Base-by-base conservation (phyloP, 1,140 invertebrate species). In the Drosophila dunni region DNA sequence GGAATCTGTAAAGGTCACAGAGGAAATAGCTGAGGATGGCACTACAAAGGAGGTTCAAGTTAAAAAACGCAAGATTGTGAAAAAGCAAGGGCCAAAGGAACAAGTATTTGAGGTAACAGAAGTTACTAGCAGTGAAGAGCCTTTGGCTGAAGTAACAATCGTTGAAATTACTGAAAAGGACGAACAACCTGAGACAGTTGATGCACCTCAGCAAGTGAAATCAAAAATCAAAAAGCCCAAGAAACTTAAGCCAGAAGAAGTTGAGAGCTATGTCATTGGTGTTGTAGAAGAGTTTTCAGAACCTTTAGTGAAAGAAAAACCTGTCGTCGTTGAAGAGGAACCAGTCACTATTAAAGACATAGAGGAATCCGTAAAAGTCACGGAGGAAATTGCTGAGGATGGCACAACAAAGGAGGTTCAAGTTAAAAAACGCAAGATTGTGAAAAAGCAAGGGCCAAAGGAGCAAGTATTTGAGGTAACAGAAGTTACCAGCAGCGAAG, bases 381-480 rank as follows among this genome's bases (percentile, higher is more conserved):
- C 53, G 17, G 15, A 73, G 9, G 54, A 71, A 17, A 51, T 54
- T 20, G 38, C 63, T 10, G 67, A 76, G 0, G 56, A 84, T 42
- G 84, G 78, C 0, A 38, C 10, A 40, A 50, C 45, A 5, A 83
- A 89, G n/a, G 44, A 80, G 44, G 46, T 83, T 33, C 48, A 71
- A 57, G 48, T 83, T 3, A 89, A 78, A 40, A 89, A 81, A 13
- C 78, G 75, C n/a, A 88, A 73, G 54, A 48, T 89, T 17, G 53
- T 74, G 1, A 54, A 74, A 2, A 86, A 78, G 13, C 75, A 83
- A 36, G 84, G 83, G 17, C 62, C 81, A 0, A 77, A 58, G 13
- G 69, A 84, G 48, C 71, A 90, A 24, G 24, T 81, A 45, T 78
- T 84, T 9, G 79, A 91, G 77, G 75, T 88, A 15, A 81, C 67